Evolutionary conservation across 2,888 invertebrate genomes (phyloP).

Genomic region (Tenthredo notha): DNA sequence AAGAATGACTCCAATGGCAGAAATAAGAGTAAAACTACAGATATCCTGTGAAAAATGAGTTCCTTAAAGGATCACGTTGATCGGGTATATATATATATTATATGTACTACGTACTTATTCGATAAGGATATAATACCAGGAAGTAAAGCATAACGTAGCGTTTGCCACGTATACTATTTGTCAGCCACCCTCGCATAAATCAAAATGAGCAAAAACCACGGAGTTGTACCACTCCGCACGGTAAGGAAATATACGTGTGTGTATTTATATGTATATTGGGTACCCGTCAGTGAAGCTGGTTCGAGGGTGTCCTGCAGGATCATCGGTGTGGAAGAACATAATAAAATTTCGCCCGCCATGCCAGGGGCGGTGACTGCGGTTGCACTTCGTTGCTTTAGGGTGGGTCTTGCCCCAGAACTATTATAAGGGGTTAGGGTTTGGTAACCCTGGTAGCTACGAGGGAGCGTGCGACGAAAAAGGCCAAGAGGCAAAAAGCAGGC

Average conservation of each 20-base stretch:
- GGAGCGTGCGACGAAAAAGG: slow-evolving; percentile 67
- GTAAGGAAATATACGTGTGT: background rate
- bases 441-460: slow-evolving; percentile 57
- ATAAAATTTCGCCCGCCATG: slow-evolving; percentile 77
- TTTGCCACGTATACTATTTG: slow-evolving; percentile 43
- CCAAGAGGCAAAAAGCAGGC: slow-evolving; percentile 12
- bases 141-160: slow-evolving; percentile 31
- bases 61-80: background rate
- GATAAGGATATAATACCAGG: slow-evolving; percentile 46
- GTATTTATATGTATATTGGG: background rate
- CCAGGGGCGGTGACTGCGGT: slow-evolving; percentile 76
- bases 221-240: background rate
- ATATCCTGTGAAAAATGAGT: background rate
- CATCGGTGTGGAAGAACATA: slow-evolving; percentile 75
- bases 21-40: background rate
- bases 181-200: slow-evolving; percentile 54
- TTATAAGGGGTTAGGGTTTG: slow-evolving; percentile 64
- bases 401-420: slow-evolving; percentile 70
- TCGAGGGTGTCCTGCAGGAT: slow-evolving; percentile 55
- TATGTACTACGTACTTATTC: background rate
- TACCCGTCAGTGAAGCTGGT: slow-evolving; percentile 24
- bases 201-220: slow-evolving; percentile 4
- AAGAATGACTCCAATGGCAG: background rate
- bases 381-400: slow-evolving; percentile 65
- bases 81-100: background rate